A percentile compares a stretch with the other conserved stretches of the same genome.
Evolutionary conservation across 2,888 invertebrate genomes (phyloP).

Genomic region (Pharmacophagus antenor): DNA sequence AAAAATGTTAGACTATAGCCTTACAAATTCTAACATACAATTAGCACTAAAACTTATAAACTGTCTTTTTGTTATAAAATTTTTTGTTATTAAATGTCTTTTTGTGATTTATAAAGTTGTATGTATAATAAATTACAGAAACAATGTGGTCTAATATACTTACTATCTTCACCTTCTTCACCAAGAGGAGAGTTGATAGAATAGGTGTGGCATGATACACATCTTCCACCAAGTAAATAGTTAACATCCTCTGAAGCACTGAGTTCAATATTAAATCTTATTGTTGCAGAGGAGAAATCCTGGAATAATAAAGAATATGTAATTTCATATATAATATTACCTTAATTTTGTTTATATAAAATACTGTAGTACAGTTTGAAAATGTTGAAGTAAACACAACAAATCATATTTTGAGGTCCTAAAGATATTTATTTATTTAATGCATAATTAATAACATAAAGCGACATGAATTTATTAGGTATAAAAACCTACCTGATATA

Average conservation of each 20-base stretch:
- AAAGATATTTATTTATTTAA: neutral
- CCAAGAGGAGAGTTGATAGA: slow-evolving; percentile 69
- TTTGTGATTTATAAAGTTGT: neutral
- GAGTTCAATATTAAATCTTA: slow-evolving; percentile 82
- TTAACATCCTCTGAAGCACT: slow-evolving; percentile 51
- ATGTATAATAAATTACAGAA: neutral
- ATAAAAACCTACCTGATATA: slow-evolving; percentile 82
- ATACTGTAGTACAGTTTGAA: too few species aligned
- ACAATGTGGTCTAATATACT: slow-evolving; percentile 37
- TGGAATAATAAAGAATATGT: slow-evolving; percentile 41
- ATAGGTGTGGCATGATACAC: slow-evolving; percentile 78
- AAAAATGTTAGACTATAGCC: too few species aligned
- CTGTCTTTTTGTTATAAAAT: too few species aligned
- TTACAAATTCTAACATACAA: too few species aligned
- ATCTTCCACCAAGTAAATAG: slow-evolving; percentile 67
- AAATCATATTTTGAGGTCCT: neutral
- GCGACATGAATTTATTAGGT: neutral
- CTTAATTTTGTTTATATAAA: too few species aligned
- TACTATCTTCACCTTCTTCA: slow-evolving; percentile 77
- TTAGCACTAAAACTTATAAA: too few species aligned
- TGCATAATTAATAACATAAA: neutral
- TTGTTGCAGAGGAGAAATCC: slow-evolving; percentile 81
- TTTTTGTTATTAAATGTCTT: too few species aligned
- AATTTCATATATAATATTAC: too few species aligned
- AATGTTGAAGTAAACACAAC: too few species aligned